Conservation (phyloP, 2,888 invertebrate species). For the Andrena hattorfiana region DNA sequence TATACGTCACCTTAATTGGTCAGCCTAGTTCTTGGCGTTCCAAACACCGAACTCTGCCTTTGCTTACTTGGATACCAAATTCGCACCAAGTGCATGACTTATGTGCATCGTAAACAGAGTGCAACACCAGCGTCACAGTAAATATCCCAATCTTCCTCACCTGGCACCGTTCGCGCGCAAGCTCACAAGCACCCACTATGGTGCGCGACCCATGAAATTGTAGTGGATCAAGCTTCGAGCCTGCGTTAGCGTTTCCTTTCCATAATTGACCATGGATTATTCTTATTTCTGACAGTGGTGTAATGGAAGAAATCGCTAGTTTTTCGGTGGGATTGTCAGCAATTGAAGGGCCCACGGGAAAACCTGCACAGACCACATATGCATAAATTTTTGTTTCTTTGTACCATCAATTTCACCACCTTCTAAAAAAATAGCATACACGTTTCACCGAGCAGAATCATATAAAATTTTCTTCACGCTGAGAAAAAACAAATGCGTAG, state of each 20-base stretch:
- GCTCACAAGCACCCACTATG: conserved; percentile 3
- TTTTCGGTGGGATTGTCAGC: neutral
- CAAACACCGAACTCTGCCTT: neutral
- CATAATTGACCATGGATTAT: neutral
- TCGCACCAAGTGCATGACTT: conserved; percentile 27
- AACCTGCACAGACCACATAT: too few species aligned
- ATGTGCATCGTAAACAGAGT: conserved; percentile 15
- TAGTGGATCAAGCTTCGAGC: neutral
- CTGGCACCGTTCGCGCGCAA: conserved; percentile 13
- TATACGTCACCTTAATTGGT: conserved; percentile 41
- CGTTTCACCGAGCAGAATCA: too few species aligned
- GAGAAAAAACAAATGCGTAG: too few species aligned
- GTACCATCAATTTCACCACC: too few species aligned
- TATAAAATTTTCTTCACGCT: too few species aligned
- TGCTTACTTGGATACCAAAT: conserved; percentile 33
- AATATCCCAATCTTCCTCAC: conserved; percentile 43
- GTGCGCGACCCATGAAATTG: neutral
- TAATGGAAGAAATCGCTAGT: too few species aligned
- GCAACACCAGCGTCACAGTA: conserved; percentile 11
- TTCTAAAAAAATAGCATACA: too few species aligned
- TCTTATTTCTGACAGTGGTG: neutral
- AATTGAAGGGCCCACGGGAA: too few species aligned
- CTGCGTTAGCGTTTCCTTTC: neutral
- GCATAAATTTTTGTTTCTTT: too few species aligned
- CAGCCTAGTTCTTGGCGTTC: neutral